These are phyloP conservation scores for Todiramphus chloris DNA, from an alignment of 2,113 vertebrate genomes.

Conservation along the genomic window DNA sequence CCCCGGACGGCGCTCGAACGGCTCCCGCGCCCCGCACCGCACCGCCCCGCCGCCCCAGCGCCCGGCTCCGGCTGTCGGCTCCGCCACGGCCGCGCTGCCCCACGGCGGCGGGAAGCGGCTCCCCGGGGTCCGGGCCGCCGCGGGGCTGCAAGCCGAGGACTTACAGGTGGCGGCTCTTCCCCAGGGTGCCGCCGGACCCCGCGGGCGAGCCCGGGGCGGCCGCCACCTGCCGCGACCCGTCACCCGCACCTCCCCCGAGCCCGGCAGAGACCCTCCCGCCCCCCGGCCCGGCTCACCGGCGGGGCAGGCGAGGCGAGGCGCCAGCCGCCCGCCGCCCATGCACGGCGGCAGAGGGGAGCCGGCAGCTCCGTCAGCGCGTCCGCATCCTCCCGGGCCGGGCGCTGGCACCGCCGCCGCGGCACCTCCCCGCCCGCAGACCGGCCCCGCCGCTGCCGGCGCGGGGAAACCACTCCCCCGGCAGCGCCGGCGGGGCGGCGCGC, in stretches of 20 bases:
- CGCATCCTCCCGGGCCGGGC: background rate
- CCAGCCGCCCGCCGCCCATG: conserved; percentile 10
- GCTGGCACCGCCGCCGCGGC: background rate
- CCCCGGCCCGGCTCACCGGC: background rate
- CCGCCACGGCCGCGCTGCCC: background rate
- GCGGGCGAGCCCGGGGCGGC: background rate
- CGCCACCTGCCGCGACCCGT: background rate
- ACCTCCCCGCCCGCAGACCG: background rate
- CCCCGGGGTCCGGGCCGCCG: too few relatives aligned
- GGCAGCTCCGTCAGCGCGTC: background rate
- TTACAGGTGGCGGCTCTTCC: background rate
- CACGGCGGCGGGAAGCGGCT: background rate
- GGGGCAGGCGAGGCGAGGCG: background rate
- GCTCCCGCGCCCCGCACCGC: background rate
- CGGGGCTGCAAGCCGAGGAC: background rate
- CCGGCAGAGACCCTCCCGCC: background rate
- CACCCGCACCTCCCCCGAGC: background rate
- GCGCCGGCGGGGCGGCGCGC: background rate
- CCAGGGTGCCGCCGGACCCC: background rate
- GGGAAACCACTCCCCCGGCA: background rate
- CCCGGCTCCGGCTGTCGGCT: background rate
- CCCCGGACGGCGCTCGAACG: background rate
- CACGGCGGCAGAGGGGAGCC: background rate
- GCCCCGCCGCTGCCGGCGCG: background rate
- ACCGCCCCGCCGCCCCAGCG: background rate